A percentile compares a stretch with the other conserved stretches of the same genome.
These are phyloP conservation scores for Clarias laeviceps DNA, from an alignment of 2,797 vertebrate species.

Conservation along the genomic window DNA sequence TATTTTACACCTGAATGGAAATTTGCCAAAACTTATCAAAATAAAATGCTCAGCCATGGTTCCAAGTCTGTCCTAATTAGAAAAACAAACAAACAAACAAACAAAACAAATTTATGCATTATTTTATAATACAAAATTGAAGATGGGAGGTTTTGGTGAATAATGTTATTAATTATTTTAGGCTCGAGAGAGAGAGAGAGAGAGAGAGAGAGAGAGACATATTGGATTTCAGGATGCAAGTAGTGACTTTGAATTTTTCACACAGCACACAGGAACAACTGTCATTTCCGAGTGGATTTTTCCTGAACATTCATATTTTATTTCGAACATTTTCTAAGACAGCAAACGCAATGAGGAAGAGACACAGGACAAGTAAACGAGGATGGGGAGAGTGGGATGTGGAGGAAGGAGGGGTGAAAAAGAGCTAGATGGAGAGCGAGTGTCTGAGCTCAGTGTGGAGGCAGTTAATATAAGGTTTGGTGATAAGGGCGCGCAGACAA, in stretches of 20 bases:
- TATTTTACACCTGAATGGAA: not conserved
- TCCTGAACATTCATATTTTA: not conserved
- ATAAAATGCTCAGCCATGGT: not conserved
- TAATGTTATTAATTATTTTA: conserved; percentile 25
- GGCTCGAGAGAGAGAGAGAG: not conserved
- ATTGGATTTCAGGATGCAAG: conserved; percentile 44
- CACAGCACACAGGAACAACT: not conserved
- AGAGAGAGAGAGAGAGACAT: not conserved
- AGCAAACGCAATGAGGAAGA: conserved; percentile 1
- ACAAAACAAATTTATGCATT: not conserved
- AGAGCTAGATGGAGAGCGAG: conserved; percentile 74
- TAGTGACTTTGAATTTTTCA: conserved; percentile 31
- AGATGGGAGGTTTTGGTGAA: not conserved
- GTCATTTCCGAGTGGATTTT: not conserved
- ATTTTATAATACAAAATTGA: not conserved
- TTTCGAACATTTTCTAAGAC: not conserved
- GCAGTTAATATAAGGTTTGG: conserved; percentile 81
- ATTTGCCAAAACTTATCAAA: not conserved
- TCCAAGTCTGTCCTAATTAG: not conserved
- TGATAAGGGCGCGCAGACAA: conserved; percentile 81
- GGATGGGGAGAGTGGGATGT: not conserved
- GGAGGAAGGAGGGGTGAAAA: conserved; percentile 30
- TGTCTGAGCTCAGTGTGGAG: conserved; percentile 78
- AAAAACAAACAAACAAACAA: not conserved
- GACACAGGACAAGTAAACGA: conserved; percentile 51